A percentile compares a stretch with the other conserved stretches of the same genome.
phyloP scores from a whole-genome alignment of 2,888 invertebrate genomes.

The Eristalis tenax region DNA sequence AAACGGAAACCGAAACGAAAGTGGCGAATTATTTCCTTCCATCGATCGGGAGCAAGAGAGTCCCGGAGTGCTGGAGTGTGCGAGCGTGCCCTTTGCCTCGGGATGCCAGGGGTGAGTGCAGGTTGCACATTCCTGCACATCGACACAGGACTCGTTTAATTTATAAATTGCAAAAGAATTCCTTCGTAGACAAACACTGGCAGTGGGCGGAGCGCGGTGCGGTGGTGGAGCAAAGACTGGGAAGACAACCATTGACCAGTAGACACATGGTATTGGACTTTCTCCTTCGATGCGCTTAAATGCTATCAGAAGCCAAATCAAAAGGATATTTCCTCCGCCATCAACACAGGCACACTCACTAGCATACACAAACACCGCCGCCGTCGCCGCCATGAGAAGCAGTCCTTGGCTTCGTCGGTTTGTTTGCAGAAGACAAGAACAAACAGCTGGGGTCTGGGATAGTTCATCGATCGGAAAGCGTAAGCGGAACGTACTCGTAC shows the following conservation, averaged over 20 bases:
- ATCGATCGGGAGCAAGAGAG: conserved; percentile 37
- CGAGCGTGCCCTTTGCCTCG: conserved; percentile 24
- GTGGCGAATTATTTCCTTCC: conserved; percentile 65
- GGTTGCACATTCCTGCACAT: conserved; percentile 26
- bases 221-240: neutral
- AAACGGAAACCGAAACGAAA: conserved; percentile 62
- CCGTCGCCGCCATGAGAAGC: neutral
- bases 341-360: neutral
- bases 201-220: neutral
- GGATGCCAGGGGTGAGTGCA: conserved; percentile 24
- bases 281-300: conserved; percentile 36
- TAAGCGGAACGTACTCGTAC: neutral
- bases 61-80: neutral
- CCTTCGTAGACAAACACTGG: conserved; percentile 44
- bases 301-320: conserved; percentile 32
- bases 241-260: conserved; percentile 40
- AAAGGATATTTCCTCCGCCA: conserved; percentile 32
- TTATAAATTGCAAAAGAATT: conserved; percentile 62
- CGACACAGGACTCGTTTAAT: conserved; percentile 41
- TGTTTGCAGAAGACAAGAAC: neutral
- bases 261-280: conserved; percentile 26
- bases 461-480: neutral
- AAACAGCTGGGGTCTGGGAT: neutral
- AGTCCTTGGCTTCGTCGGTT: conserved; percentile 16
- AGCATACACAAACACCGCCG: no score